These are phyloP conservation scores for Pollenia griseotomentosa DNA, from an alignment of 2,888 invertebrate species.

Conservation along the genomic window DNA sequence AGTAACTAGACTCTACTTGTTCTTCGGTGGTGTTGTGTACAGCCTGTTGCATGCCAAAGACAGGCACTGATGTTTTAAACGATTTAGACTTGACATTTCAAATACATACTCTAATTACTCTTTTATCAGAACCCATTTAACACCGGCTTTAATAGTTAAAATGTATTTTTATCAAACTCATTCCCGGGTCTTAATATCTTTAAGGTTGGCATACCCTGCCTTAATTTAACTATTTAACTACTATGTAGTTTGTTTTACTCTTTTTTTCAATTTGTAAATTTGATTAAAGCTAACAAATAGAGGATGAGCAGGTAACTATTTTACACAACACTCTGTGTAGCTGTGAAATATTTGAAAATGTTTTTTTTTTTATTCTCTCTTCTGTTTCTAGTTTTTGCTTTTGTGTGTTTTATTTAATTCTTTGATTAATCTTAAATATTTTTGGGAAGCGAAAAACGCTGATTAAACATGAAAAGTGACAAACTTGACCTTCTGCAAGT, in stretches of 20 bases:
- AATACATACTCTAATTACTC: too few species aligned
- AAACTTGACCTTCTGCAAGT: constrained; percentile 27
- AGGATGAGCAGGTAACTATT: constrained; percentile 23
- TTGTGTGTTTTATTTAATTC: constrained; percentile 8
- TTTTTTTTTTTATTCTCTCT: not conserved
- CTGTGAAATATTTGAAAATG: constrained; percentile 1
- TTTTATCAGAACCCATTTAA: too few species aligned
- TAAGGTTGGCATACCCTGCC: not conserved
- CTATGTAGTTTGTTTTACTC: not conserved
- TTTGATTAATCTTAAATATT: constrained; percentile 27
- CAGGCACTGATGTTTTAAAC: too few species aligned
- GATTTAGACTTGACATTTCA: too few species aligned
- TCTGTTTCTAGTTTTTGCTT: not conserved
- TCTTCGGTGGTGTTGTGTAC: too few species aligned
- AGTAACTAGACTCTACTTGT: too few species aligned
- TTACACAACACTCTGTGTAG: not conserved
- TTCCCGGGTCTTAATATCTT: not conserved
- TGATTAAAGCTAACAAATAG: constrained; percentile 28
- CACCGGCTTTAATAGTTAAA: too few species aligned
- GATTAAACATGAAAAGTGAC: constrained; percentile 5
- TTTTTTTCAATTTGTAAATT: constrained; percentile 52
- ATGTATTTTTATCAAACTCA: not conserved
- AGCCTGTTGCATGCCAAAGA: too few species aligned
- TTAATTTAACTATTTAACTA: not conserved
- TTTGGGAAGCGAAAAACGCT: not conserved